Conservation (phyloP, 2,797 vertebrate species). For the Notoglanidium macrostoma region DNA sequence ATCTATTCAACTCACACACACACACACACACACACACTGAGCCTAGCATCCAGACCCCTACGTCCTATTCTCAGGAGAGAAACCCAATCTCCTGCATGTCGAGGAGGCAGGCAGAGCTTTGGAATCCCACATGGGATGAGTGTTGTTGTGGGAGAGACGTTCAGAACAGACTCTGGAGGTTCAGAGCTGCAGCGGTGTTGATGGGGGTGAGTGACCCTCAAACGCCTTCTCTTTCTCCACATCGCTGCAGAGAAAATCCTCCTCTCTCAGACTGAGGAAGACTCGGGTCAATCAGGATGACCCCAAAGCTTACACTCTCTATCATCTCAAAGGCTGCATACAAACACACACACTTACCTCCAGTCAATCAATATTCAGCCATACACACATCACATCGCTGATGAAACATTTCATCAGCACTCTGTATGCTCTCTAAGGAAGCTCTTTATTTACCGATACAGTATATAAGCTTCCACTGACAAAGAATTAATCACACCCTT, state of each 20-base stretch:
- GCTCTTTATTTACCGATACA: not conserved
- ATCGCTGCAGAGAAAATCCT: constrained; percentile 37
- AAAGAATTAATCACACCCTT: not conserved
- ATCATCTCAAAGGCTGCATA: not conserved
- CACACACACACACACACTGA: not conserved
- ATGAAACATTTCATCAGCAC: not conserved
- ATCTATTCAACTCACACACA: not conserved
- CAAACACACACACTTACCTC: not conserved
- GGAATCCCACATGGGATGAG: not conserved
- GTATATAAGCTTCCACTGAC: not conserved
- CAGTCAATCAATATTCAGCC: not conserved
- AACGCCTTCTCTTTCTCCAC: constrained; percentile 52
- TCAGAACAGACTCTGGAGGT: constrained; percentile 18
- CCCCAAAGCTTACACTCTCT: constrained; percentile 34
- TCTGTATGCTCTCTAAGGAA: not conserved
- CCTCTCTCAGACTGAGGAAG: constrained; percentile 28
- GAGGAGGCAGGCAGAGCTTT: not conserved
- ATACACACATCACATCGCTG: not conserved
- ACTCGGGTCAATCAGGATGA: constrained; percentile 60
- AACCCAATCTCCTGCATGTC: not conserved
- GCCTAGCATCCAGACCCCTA: not conserved
- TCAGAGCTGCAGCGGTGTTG: constrained; percentile 58
- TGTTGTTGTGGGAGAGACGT: constrained; percentile 19
- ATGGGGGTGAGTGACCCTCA: constrained; percentile 68
- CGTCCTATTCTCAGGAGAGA: not conserved